Evolutionary conservation across 2,797 vertebrate genomes (phyloP).

Genomic region (Chloroceryle inda): DNA sequence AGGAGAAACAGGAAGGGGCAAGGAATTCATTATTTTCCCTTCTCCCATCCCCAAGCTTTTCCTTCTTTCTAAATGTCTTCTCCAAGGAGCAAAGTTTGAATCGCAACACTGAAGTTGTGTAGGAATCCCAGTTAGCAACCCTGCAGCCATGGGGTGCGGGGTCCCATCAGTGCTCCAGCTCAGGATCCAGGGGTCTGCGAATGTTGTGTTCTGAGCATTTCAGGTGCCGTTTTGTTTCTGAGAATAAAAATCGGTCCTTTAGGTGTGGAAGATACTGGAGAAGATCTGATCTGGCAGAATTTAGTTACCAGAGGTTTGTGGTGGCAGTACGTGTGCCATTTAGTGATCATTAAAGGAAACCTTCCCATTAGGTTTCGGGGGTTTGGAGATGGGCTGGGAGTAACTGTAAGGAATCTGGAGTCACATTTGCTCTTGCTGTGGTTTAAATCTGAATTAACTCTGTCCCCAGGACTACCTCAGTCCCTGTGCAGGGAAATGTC

Average conservation of each 20-base stretch:
- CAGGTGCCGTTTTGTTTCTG: not conserved
- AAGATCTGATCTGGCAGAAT: not conserved
- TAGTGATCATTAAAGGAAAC: not conserved
- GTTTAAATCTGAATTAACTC: not conserved
- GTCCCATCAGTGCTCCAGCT: not conserved
- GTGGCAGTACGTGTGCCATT: not conserved
- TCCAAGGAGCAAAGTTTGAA: not conserved
- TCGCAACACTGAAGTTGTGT: not conserved
- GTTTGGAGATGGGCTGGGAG: not conserved
- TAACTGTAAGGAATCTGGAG: not conserved
- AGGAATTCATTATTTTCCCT: not conserved
- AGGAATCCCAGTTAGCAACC: not conserved
- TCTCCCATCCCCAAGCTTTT: not conserved
- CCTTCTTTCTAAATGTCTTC: not conserved
- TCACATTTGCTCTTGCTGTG: not conserved
- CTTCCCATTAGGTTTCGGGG: not conserved
- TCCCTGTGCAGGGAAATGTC: not conserved
- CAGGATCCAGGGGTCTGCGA: not conserved
- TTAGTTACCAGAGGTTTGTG: not conserved
- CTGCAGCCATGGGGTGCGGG: not conserved
- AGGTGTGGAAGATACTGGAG: not conserved
- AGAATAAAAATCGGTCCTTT: not conserved
- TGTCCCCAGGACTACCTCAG: not conserved
- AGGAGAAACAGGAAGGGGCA: not conserved
- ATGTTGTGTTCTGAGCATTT: not conserved